A percentile compares a stretch with the other conserved stretches of the same genome.
These are phyloP conservation scores for Carassius gibelio DNA, from an alignment of 2,113 vertebrate species.

Conservation along the genomic window DNA sequence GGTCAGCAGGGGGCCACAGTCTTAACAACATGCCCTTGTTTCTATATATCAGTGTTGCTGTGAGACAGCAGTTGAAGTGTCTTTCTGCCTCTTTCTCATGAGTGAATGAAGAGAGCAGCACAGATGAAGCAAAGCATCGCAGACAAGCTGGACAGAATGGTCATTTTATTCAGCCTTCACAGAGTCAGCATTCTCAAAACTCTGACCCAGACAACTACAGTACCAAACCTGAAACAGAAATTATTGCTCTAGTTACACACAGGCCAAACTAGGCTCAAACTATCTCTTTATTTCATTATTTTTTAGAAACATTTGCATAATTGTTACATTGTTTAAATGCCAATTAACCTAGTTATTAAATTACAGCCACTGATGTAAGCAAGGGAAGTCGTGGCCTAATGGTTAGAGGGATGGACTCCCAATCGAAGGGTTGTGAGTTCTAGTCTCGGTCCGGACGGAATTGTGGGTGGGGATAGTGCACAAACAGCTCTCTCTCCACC, in stretches of 20 bases:
- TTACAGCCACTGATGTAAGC: background rate
- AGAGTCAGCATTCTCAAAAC: constrained; percentile 53
- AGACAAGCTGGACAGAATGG: constrained; percentile 36
- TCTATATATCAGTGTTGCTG: constrained; percentile 9
- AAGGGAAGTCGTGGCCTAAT: too few relatives aligned
- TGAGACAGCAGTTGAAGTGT: background rate
- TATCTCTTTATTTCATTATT: background rate
- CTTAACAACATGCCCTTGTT: constrained; percentile 10
- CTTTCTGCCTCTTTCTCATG: constrained; percentile 47
- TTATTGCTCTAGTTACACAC: constrained; percentile 32
- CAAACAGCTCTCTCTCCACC: too few relatives aligned
- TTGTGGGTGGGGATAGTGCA: too few relatives aligned
- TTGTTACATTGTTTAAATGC: background rate
- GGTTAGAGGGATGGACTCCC: too few relatives aligned
- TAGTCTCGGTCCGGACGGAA: too few relatives aligned
- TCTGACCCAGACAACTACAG: too few relatives aligned
- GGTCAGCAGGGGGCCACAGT: background rate
- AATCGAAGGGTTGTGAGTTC: too few relatives aligned
- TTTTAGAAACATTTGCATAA: background rate
- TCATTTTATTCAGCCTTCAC: background rate
- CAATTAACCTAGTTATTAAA: background rate
- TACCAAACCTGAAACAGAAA: constrained; percentile 58
- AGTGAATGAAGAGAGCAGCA: constrained; percentile 50
- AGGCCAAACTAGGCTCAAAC: background rate
- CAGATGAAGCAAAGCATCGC: constrained; percentile 51